Conservation (phyloP, 2,797 vertebrate genomes). For the Pagetopsis macropterus region DNA sequence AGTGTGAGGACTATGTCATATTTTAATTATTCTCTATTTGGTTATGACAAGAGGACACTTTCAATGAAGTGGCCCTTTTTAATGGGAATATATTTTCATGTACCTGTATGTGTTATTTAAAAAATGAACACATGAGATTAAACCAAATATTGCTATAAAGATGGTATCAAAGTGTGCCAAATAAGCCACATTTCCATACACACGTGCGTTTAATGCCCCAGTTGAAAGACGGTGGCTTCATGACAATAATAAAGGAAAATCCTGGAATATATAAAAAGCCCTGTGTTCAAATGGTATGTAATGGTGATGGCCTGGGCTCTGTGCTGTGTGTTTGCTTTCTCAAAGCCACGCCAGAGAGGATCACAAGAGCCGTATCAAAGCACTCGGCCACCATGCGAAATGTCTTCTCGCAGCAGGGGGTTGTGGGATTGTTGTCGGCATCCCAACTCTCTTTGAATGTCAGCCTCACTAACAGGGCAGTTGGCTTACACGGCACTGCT, state of each 20-base stretch:
- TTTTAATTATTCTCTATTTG: slow-evolving; percentile 65
- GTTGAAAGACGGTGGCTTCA: slow-evolving; percentile 46
- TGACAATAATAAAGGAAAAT: slow-evolving; percentile 68
- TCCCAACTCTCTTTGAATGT: slow-evolving; percentile 82
- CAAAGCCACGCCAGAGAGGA: slow-evolving; percentile 77
- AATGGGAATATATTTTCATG: slow-evolving; percentile 20
- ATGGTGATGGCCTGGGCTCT: slow-evolving; percentile 68
- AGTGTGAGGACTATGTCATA: slow-evolving; percentile 44
- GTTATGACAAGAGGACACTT: slow-evolving; percentile 46
- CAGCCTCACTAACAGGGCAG: slow-evolving; percentile 82
- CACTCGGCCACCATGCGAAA: slow-evolving; percentile 78
- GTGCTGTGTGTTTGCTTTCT: slow-evolving; percentile 59
- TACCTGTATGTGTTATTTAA: slow-evolving; percentile 16
- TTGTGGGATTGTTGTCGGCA: slow-evolving; percentile 79
- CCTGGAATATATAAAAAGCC: slow-evolving; percentile 67
- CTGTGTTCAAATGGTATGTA: slow-evolving; percentile 73
- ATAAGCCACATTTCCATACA: slow-evolving; percentile 57
- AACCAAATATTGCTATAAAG: slow-evolving; percentile 22
- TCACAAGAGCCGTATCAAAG: slow-evolving; percentile 84
- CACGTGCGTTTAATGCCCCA: slow-evolving; percentile 34
- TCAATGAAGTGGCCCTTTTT: slow-evolving; percentile 32
- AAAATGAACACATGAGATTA: slow-evolving; percentile 25
- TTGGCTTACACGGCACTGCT: slow-evolving; percentile 71
- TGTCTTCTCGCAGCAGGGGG: slow-evolving; percentile 81
- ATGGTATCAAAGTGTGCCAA: slow-evolving; percentile 14